Base-by-base conservation (phyloP, 2,113 vertebrate species). In the Arenaria interpres region DNA sequence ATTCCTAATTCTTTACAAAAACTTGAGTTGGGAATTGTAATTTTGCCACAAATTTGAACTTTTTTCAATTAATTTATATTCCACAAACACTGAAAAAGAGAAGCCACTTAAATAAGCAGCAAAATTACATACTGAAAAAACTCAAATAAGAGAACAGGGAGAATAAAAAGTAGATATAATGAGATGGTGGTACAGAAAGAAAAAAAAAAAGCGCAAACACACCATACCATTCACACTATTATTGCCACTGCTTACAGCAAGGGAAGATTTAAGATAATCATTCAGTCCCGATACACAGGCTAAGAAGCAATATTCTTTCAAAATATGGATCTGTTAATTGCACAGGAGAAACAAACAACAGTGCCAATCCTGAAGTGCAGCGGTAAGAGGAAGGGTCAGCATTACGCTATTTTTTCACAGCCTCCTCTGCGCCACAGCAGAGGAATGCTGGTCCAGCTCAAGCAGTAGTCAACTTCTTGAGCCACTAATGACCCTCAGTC, bases 391-490 rank as follows among this genome's bases (percentile, higher is more conserved):
- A 54, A 25, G 30, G 14, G n/a, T 22, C 25, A 62, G 30, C n/a
- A 6, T 30, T 9, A 9, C 10, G 0, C 32, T 9, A 0, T 3
- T 32, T 50, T 69, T 14, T 18, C 50, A 10, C 39, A 39, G 35
- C 53, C 56, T 6, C 51, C 66, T 10, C 41, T 32, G 6, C 0
- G 19, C 43, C 10, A 7, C 48, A 43, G 80, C 68, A 63, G 33
- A 11, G 2, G 20, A 71, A 9, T 1, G 63, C 18, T 32, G n/a
- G 17, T 17, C 46, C 41, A 48, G 64, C n/a, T 27, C 39, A 35
- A 37, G 59, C 37, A 24, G 28, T 3, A 19, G 4, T 32, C 39
- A 11, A 6, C 18, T 25, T 4, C 46, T 59, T 18, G 46, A 16
- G 62, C 25, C 2, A 24, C 35, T 16, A 8, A 22, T 3, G 33